A percentile compares a stretch with the other conserved stretches of the same genome.
These are phyloP conservation scores for Drosophila sproati DNA, from an alignment of 1,140 invertebrate genomes.

Conservation along the genomic window DNA sequence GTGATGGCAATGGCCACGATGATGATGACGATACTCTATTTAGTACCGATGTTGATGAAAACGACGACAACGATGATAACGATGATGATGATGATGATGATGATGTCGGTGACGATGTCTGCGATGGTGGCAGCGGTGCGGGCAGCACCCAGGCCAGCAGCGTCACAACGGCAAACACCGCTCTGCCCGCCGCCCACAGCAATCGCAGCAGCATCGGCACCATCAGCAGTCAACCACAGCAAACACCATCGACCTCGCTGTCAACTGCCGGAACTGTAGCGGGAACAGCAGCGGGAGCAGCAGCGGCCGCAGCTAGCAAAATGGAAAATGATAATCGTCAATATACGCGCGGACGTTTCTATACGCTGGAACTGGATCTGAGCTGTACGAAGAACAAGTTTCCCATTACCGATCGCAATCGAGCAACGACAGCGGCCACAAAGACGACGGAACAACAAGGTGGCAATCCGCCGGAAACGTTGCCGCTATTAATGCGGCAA, in stretches of 20 bases:
- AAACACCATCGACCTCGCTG: background rate
- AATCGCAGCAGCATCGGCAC: conserved; percentile 62
- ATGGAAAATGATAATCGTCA: conserved; percentile 71
- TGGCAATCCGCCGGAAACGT: background rate
- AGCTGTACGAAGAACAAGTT: conserved; percentile 84
- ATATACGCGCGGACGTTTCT: conserved; percentile 71
- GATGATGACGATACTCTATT: conserved; percentile 25
- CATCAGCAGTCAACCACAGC: conserved; percentile 39
- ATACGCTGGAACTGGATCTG: conserved; percentile 78
- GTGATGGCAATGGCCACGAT: conserved; percentile 27
- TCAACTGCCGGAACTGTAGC: background rate
- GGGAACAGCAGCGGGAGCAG: background rate
- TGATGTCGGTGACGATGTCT: conserved; percentile 46
- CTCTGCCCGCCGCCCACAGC: conserved; percentile 27
- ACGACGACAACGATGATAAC: conserved; percentile 19
- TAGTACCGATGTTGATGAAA: conserved; percentile 22
- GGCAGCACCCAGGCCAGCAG: conserved; percentile 22
- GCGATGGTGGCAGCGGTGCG: conserved; percentile 39
- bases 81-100: conserved; percentile 40
- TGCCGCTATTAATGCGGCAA: conserved; percentile 18
- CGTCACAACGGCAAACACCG: conserved; percentile 32
- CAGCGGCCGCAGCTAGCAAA: conserved; percentile 13
- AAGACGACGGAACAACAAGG: background rate
- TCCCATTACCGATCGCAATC: conserved; percentile 80
- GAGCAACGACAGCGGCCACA: conserved; percentile 5